phyloP scores from a whole-genome alignment of 2,113 vertebrate genomes.

The Leuciscus idus region DNA sequence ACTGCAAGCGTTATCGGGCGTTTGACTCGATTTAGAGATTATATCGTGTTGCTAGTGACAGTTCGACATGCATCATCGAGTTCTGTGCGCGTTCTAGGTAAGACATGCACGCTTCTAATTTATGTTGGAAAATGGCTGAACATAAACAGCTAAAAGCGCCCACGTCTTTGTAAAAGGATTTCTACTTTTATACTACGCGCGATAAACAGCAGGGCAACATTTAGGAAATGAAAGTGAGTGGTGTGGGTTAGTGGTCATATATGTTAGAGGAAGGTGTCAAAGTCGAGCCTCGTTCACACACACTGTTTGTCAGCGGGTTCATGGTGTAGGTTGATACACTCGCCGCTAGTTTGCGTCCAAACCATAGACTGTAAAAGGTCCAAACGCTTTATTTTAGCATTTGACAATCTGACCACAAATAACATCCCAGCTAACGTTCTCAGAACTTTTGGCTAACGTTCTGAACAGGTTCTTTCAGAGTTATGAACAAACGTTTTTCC shows the following conservation, averaged over 20 bases:
- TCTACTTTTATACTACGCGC: background rate
- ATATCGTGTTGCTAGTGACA: background rate
- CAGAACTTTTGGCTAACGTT: no score
- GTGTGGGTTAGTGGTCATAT: background rate
- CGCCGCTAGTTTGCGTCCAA: background rate
- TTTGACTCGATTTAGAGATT: background rate
- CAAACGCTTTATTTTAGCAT: background rate
- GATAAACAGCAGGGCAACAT: background rate
- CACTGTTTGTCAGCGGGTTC: background rate
- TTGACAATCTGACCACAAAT: no score
- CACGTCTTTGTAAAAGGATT: background rate
- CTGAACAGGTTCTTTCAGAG: no score
- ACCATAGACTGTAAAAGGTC: background rate
- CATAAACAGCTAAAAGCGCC: background rate
- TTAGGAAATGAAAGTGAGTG: background rate
- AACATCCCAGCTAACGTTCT: no score
- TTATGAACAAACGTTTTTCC: no score
- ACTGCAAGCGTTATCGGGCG: background rate
- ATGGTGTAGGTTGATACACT: background rate
- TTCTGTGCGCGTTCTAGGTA: background rate
- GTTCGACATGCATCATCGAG: background rate
- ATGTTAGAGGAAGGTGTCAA: background rate
- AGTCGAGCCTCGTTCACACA: background rate
- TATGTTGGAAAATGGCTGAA: conserved; percentile 5
- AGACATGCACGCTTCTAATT: background rate